phyloP scores from a whole-genome alignment of 2,888 invertebrate species.

The Scaptomyza flava region DNA sequence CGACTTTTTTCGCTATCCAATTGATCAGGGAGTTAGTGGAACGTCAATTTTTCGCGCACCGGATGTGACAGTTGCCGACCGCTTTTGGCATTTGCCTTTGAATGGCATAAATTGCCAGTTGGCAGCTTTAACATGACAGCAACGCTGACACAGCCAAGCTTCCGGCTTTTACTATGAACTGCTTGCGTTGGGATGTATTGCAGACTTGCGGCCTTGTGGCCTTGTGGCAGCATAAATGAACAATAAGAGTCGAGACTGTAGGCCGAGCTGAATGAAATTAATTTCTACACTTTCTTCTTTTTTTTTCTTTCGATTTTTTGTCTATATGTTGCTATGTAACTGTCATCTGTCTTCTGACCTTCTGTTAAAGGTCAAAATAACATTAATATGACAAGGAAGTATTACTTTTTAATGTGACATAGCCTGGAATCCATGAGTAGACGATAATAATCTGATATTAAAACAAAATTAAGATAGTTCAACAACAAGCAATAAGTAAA shows the following conservation, averaged over 20 bases:
- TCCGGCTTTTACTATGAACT: constrained; percentile 31
- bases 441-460: too few species aligned
- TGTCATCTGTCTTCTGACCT: constrained; percentile 23
- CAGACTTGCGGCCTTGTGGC: constrained; percentile 11
- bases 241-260: constrained; percentile 16
- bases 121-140: constrained; percentile 25
- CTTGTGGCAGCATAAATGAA: constrained; percentile 50
- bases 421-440: background rate
- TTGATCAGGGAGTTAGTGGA: constrained; percentile 27
- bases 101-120: constrained; percentile 35
- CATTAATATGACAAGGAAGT: constrained; percentile 28
- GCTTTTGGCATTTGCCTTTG: constrained; percentile 49
- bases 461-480: too few species aligned
- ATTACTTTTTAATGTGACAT: background rate
- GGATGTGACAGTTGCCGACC: constrained; percentile 63
- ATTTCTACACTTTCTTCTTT: constrained; percentile 27
- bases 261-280: constrained; percentile 58
- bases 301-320: background rate
- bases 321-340: constrained; percentile 3
- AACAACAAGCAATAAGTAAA: background rate
- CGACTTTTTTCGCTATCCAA: constrained; percentile 4
- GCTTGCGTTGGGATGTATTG: constrained; percentile 7
- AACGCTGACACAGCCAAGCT: constrained; percentile 12
- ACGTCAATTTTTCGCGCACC: constrained; percentile 27
- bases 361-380: constrained; percentile 46